These are phyloP conservation scores for Mimumesa dahlbomi DNA, from an alignment of 2,888 invertebrate genomes.

Conservation along the genomic window DNA sequence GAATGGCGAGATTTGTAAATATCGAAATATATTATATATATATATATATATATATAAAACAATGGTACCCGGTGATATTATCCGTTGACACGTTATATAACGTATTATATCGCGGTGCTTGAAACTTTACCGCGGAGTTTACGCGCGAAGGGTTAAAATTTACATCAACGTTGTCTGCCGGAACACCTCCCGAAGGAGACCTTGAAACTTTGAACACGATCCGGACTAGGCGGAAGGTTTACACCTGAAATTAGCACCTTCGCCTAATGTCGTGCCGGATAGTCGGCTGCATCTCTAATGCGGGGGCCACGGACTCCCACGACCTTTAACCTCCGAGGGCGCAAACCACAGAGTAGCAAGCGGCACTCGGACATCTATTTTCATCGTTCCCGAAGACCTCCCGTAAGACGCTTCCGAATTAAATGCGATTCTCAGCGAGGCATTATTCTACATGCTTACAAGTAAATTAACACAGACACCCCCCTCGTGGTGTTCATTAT, in stretches of 20 bases:
- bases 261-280: constrained; percentile 43
- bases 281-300: constrained; percentile 24
- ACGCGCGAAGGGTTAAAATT: constrained; percentile 10
- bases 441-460: constrained; percentile 20
- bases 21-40: neutral
- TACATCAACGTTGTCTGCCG: constrained; percentile 29
- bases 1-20: constrained; percentile 8
- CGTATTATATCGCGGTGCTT: constrained; percentile 2
- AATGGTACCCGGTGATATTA: neutral
- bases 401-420: constrained; percentile 35
- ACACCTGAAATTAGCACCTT: constrained; percentile 54
- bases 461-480: constrained; percentile 9
- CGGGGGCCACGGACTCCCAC: constrained; percentile 34
- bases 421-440: constrained; percentile 37
- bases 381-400: constrained; percentile 23
- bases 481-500: neutral
- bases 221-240: constrained; percentile 23
- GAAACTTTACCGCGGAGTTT: constrained; percentile 7
- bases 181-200: constrained; percentile 55
- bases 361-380: constrained; percentile 37
- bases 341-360: constrained; percentile 3
- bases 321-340: constrained; percentile 31
- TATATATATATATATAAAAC: too few relatives aligned
- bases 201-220: constrained; percentile 59
- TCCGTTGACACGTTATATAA: too few relatives aligned